phyloP scores from a whole-genome alignment of 1,140 invertebrate species.

The Colletes latitarsis region DNA sequence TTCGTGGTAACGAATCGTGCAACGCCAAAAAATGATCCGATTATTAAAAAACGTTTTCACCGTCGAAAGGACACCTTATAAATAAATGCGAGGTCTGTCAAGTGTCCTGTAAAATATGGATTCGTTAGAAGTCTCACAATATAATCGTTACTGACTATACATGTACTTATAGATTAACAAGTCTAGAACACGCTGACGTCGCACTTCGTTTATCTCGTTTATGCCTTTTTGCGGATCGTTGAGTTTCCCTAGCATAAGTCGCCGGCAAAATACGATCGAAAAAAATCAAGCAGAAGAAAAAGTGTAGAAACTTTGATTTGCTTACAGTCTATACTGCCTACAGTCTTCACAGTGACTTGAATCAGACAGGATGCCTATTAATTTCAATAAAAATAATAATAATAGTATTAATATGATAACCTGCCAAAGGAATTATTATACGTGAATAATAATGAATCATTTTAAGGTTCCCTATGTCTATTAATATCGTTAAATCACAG shows the following conservation, averaged over 20 bases:
- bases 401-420: conserved; percentile 43
- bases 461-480: conserved; percentile 60
- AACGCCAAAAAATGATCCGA: conserved; percentile 34
- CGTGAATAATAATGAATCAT: conserved; percentile 45
- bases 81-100: conserved; percentile 64
- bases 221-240: conserved; percentile 40
- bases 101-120: conserved; percentile 56
- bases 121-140: conserved; percentile 33
- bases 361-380: conserved; percentile 43
- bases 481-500: conserved; percentile 72
- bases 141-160: conserved; percentile 51
- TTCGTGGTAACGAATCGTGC: conserved; percentile 4
- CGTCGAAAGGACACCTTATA: conserved; percentile 48
- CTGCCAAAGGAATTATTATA: conserved; percentile 29
- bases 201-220: conserved; percentile 40
- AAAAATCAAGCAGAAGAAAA: conserved; percentile 12
- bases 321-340: conserved; percentile 30
- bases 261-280: conserved; percentile 47
- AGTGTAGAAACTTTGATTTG: conserved; percentile 25
- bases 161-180: conserved; percentile 48
- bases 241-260: conserved; percentile 50
- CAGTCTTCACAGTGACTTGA: conserved; percentile 56
- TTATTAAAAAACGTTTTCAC: conserved; percentile 31
- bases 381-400: conserved; percentile 44
- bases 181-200: conserved; percentile 38